A percentile compares a stretch with the other conserved stretches of the same genome.
Evolutionary conservation across 2,888 invertebrate species (phyloP).

Genomic region (Cyrtodaria siliqua): DNA sequence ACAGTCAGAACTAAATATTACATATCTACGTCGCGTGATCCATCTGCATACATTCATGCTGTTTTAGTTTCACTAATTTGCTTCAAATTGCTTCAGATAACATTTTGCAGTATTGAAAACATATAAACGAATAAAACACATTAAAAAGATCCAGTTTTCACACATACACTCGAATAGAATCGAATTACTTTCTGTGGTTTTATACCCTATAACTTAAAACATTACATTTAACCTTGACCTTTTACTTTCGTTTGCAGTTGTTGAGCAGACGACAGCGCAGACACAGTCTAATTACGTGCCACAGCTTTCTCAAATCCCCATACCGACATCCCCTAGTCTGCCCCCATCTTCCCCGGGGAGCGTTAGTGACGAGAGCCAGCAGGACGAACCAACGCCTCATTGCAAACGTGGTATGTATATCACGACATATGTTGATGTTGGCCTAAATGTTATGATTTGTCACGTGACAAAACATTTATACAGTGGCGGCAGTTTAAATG

Average conservation of each 20-base stretch:
- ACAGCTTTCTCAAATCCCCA: slow-evolving; percentile 34
- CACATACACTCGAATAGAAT: too few species aligned
- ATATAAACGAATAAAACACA: too few species aligned
- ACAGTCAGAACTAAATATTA: neutral
- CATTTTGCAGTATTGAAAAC: too few species aligned
- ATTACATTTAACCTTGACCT: slow-evolving; percentile 4
- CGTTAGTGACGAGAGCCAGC: slow-evolving; percentile 6
- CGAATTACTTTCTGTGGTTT: too few species aligned
- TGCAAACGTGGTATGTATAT: neutral
- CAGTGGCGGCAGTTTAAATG: too few species aligned
- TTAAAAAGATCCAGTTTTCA: too few species aligned
- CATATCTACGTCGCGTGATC: neutral
- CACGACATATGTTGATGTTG: too few species aligned
- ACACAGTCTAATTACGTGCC: slow-evolving; percentile 22
- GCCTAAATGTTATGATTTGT: too few species aligned
- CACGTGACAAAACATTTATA: too few species aligned
- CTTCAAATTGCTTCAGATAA: too few species aligned
- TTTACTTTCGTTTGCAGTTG: slow-evolving; percentile 42
- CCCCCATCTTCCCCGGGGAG: slow-evolving; percentile 38
- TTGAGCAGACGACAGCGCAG: slow-evolving; percentile 40
- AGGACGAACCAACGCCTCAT: neutral
- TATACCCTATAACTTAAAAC: too few species aligned
- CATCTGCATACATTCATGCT: neutral
- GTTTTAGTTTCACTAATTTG: too few species aligned
- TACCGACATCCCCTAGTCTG: slow-evolving; percentile 48